Conservation (phyloP, 2,888 invertebrate species). For the Drosophila yooni region DNA sequence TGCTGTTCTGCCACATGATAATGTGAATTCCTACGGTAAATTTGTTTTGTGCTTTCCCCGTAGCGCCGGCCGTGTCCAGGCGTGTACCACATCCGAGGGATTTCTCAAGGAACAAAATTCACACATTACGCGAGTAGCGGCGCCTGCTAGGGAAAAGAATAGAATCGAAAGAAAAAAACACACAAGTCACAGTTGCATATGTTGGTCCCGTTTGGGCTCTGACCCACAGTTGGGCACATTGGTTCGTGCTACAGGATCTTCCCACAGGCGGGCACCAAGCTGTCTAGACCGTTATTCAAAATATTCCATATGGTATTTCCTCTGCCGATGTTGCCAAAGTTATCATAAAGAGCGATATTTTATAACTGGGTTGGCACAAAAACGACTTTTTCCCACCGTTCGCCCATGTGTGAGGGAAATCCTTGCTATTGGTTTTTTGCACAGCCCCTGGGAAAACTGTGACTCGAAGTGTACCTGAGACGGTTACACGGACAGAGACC, state of each 20-base stretch:
- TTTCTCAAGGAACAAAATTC: slow-evolving; percentile 62
- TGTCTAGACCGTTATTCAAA: slow-evolving; percentile 53
- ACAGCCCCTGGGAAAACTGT: slow-evolving; percentile 54
- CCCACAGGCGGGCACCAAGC: slow-evolving; percentile 58
- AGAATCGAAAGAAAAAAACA: slow-evolving; percentile 44
- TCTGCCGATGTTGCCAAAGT: slow-evolving; percentile 40
- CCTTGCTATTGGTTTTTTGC: slow-evolving; percentile 70
- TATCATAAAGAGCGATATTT: slow-evolving; percentile 63
- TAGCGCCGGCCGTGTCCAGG: slow-evolving; percentile 68
- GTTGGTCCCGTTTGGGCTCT: slow-evolving; percentile 44
- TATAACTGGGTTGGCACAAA: slow-evolving; percentile 64
- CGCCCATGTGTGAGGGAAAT: slow-evolving; percentile 63
- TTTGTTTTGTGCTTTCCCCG: slow-evolving; percentile 70
- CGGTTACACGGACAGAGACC: background rate
- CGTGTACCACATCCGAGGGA: slow-evolving; percentile 51
- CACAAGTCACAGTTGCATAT: slow-evolving; percentile 74
- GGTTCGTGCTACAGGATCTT: slow-evolving; percentile 65
- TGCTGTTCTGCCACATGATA: slow-evolving; percentile 74
- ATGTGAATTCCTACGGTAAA: slow-evolving; percentile 47
- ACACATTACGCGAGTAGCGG: slow-evolving; percentile 62
- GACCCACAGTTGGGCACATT: slow-evolving; percentile 12
- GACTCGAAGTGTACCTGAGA: slow-evolving; percentile 31
- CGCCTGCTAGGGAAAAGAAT: slow-evolving; percentile 51
- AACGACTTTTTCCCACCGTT: slow-evolving; percentile 54
- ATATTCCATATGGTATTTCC: slow-evolving; percentile 60